Evolutionary conservation across 2,888 invertebrate genomes (phyloP).

Genomic region (Metellina segmentata): DNA sequence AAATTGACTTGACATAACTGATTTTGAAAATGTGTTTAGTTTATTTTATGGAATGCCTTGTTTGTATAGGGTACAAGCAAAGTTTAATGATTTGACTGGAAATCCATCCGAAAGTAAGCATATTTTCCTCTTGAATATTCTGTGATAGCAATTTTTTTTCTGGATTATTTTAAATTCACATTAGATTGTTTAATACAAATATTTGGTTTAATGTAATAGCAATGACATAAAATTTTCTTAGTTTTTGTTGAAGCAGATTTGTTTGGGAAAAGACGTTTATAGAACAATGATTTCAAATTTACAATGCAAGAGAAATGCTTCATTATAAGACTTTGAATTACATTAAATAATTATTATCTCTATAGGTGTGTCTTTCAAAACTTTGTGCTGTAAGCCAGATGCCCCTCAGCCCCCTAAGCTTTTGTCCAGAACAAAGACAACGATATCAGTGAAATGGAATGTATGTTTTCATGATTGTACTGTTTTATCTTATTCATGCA

Average conservation of each 20-base stretch:
- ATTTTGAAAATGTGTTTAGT: too few species aligned
- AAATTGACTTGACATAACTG: too few species aligned
- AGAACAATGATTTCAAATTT: too few species aligned
- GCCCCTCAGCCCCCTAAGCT: constrained; percentile 87
- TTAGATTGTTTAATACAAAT: background rate
- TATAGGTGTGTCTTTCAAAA: constrained; percentile 88
- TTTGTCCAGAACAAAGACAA: constrained; percentile 86
- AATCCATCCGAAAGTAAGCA: constrained; percentile 85
- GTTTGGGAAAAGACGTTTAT: too few species aligned
- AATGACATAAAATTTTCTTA: background rate
- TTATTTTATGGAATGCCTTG: background rate
- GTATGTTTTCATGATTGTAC: constrained; percentile 79
- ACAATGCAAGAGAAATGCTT: too few species aligned
- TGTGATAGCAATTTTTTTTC: background rate
- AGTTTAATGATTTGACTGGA: constrained; percentile 88
- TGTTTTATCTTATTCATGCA: background rate
- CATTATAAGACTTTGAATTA: too few species aligned
- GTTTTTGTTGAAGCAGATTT: too few species aligned
- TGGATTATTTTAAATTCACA: background rate
- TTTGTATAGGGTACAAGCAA: constrained; percentile 84
- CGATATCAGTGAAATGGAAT: constrained; percentile 82
- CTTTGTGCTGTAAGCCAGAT: constrained; percentile 91
- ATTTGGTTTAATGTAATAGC: background rate
- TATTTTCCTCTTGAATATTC: background rate
- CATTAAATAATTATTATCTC: background rate